Evolutionary conservation across 2,888 invertebrate species (phyloP).

Genomic region (Acleris sparsana): DNA sequence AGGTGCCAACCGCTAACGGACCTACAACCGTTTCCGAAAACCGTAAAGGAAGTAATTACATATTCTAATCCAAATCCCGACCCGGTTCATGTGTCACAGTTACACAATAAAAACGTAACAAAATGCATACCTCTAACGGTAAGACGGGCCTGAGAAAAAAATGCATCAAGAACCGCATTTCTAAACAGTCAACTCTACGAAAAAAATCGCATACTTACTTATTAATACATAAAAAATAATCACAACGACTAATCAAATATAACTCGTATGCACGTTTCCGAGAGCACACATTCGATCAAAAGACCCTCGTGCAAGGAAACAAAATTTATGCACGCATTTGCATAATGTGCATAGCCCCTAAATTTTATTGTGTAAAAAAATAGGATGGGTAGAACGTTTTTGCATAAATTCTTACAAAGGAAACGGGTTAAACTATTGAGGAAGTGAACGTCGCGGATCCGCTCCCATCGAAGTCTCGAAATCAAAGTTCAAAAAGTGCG

Average conservation of each 20-base stretch:
- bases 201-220: constrained; percentile 78
- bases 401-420: constrained; percentile 84
- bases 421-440: constrained; percentile 82
- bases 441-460: constrained; percentile 79
- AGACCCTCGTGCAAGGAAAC: constrained; percentile 54
- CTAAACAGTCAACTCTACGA: constrained; percentile 55
- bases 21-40: constrained; percentile 76
- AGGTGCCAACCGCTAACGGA: constrained; percentile 68
- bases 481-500: constrained; percentile 52
- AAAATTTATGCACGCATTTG: constrained; percentile 84
- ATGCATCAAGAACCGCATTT: constrained; percentile 69
- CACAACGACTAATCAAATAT: constrained; percentile 47
- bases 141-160: constrained; percentile 78
- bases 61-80: constrained; percentile 79
- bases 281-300: constrained; percentile 50
- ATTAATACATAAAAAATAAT: constrained; percentile 64
- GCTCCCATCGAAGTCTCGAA: constrained; percentile 55
- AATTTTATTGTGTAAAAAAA: constrained; percentile 84
- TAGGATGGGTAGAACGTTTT: constrained; percentile 84
- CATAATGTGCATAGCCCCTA: constrained; percentile 84
- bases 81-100: constrained; percentile 80
- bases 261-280: constrained; percentile 43
- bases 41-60: constrained; percentile 83
- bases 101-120: constrained; percentile 69
- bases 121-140: constrained; percentile 71